Evolutionary conservation across 2,888 invertebrate genomes (phyloP), one percentile per base, ranked within the genome.

Genomic region (Dyspetes luteomarginatus): DNA sequence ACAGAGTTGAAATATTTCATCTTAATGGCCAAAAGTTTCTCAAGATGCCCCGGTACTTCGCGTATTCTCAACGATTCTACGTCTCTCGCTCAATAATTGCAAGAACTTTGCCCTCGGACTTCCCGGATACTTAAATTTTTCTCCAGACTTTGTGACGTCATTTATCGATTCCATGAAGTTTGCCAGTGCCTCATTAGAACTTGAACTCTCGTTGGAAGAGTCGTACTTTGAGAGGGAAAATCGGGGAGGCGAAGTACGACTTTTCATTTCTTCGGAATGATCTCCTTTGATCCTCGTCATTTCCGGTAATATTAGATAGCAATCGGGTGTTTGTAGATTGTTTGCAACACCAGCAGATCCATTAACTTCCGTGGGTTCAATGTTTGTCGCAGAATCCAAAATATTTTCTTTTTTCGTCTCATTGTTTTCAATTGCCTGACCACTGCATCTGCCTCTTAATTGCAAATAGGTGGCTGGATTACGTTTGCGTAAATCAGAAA

Each of bases 21-120:
- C 50, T 56, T 4, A 48, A 26, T 56, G 5, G 52, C 26, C 28
- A 15, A 78, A 68, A 68, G 15, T 43, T 64, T 68, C 45, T 83
- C 78, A 86, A 77, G 81, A 82, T 60, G 81, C 77, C 24, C 77
- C 78, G 30, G 80, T 78, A 64, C 64, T 86, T 69, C 89, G 86
- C 72, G 87, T 90, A 52, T 83, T 87, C 65, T 88, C 86, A 19
- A 90, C 88, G 74, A 89, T 90, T 69, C 86, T 83, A 26, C 89
- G 86, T 69, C 89, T 85, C 72, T 90, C 88, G 56, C 85, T 86
- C 15, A 90, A 77, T 55, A 89, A 85, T 69, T 90, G 88, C 43
- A 90, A 83, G 74, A 90, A 89, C 69, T 84, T 89, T 4, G 88
- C 87, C 72, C 90, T 87, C 24, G 90, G 90, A 79, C 89, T 90